Conservation (phyloP, 1,140 invertebrate genomes). For the Trichomalopsis sarcophagae region DNA sequence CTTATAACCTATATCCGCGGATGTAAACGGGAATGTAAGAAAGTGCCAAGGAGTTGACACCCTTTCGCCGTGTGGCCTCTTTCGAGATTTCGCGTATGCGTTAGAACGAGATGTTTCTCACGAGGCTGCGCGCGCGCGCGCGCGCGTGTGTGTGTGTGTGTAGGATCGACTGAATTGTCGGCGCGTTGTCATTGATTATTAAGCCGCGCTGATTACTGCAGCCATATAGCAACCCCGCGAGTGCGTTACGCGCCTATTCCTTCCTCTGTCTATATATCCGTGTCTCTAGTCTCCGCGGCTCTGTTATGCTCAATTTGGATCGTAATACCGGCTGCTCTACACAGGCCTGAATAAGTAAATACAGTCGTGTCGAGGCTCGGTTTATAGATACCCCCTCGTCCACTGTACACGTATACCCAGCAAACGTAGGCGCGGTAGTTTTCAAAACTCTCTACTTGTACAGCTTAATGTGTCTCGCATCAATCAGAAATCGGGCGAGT, state of each 20-base stretch:
- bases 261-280: neutral
- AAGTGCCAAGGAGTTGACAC: conserved; percentile 35
- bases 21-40: neutral
- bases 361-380: neutral
- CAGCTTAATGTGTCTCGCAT: neutral
- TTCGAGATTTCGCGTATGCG: neutral
- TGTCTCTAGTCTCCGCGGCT: neutral
- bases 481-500: neutral
- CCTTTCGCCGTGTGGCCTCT: neutral
- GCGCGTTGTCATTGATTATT: neutral
- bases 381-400: neutral
- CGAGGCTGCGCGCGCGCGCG: too few relatives aligned
- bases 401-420: neutral
- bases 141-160: too few relatives aligned
- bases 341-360: neutral
- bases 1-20: neutral
- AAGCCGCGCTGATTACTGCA: neutral
- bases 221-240: neutral
- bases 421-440: neutral
- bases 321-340: neutral
- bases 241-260: neutral
- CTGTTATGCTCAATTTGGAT: neutral
- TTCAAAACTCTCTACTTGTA: neutral
- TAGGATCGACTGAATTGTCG: neutral
- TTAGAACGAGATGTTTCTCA: neutral